Conservation (phyloP, 2,113 vertebrate species). For the Oryzias woworae region DNA sequence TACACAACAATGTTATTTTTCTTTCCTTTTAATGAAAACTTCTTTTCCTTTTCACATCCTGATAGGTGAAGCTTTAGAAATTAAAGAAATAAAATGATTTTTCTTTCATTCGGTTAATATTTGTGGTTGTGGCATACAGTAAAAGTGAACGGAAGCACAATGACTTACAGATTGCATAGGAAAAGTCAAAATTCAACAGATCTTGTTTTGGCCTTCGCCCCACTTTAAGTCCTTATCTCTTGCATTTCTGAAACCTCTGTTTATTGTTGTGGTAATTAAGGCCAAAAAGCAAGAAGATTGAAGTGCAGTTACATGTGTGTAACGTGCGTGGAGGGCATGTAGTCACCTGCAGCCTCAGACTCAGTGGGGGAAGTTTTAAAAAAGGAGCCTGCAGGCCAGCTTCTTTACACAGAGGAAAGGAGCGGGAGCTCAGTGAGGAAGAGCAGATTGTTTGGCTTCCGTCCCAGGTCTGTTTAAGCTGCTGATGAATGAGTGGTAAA, state of each 20-base stretch:
- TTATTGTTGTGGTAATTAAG: constrained; percentile 37
- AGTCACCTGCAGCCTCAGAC: constrained; percentile 63
- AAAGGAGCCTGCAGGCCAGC: constrained; percentile 57
- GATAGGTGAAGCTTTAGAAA: neutral
- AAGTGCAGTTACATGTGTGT: constrained; percentile 50
- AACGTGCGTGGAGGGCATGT: constrained; percentile 67
- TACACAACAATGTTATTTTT: no score
- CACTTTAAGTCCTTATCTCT: constrained; percentile 21
- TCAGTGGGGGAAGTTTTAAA: constrained; percentile 60
- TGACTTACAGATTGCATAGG: constrained; percentile 11
- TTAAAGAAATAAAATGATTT: neutral
- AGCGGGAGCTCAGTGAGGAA: constrained; percentile 37
- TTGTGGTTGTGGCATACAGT: constrained; percentile 9
- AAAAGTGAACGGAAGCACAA: constrained; percentile 4
- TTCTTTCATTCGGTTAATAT: neutral
- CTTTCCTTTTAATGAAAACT: no score
- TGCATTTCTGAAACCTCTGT: constrained; percentile 42
- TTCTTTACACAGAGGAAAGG: constrained; percentile 40
- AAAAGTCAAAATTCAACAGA: constrained; percentile 32
- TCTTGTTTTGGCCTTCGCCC: constrained; percentile 20
- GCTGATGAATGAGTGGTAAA: constrained; percentile 68
- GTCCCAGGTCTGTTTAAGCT: constrained; percentile 59
- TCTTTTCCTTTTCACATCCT: no score
- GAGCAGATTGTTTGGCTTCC: constrained; percentile 54
- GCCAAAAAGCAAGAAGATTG: constrained; percentile 58